Conservation (phyloP, 2,797 vertebrate genomes). For the Onychomys leucogaster region DNA sequence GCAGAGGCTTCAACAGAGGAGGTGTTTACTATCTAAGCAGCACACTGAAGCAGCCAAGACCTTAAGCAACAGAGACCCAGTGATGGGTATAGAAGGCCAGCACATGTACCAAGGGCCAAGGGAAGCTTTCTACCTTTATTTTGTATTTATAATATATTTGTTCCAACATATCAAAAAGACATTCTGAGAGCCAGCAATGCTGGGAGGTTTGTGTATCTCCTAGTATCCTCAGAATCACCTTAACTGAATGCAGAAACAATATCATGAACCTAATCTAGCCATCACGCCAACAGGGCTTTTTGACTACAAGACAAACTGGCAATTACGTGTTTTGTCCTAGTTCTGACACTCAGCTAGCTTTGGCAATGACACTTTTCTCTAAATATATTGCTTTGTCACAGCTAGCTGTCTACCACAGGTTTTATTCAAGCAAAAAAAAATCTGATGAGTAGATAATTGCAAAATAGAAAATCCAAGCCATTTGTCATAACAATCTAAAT, state of each 20-base stretch:
- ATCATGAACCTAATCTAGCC: constrained; percentile 73
- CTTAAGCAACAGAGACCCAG: constrained; percentile 59
- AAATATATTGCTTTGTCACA: constrained; percentile 57
- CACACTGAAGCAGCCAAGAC: constrained; percentile 22
- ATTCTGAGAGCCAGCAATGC: neutral
- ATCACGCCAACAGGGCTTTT: constrained; percentile 62
- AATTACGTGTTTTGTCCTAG: constrained; percentile 65
- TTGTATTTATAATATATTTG: constrained; percentile 59
- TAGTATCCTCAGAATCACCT: constrained; percentile 34
- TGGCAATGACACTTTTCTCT: constrained; percentile 53
- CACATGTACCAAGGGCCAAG: neutral
- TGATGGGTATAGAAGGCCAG: constrained; percentile 50
- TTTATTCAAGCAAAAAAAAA: constrained; percentile 51
- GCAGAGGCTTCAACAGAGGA: constrained; percentile 44
- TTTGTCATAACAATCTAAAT: constrained; percentile 23
- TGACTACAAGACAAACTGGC: constrained; percentile 52
- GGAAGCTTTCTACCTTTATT: constrained; percentile 60
- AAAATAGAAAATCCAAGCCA: constrained; percentile 16
- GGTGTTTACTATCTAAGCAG: constrained; percentile 52
- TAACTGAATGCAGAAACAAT: constrained; percentile 71
- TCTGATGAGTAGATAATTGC: neutral
- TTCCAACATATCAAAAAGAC: constrained; percentile 33
- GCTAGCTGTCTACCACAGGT: constrained; percentile 37
- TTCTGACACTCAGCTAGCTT: constrained; percentile 62
- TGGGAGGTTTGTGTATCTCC: constrained; percentile 37